Conservation (phyloP, 2,888 invertebrate species). For the Brachylomia viminalis region DNA sequence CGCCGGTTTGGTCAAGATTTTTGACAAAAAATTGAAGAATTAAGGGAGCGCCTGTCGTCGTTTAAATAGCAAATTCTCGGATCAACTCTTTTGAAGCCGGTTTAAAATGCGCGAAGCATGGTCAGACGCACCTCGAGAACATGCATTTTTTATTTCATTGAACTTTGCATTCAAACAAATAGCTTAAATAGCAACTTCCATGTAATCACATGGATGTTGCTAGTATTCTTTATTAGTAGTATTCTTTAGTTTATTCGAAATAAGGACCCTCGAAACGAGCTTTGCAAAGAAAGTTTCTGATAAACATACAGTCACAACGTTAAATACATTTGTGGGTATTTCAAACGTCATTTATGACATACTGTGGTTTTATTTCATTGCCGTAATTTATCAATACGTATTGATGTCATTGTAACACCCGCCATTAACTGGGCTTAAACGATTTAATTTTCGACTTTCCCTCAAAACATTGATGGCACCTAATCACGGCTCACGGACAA, state of each 20-base stretch:
- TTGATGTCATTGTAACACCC: constrained; percentile 77
- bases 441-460: constrained; percentile 88
- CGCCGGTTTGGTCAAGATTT: constrained; percentile 72
- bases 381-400: constrained; percentile 79
- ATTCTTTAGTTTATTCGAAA: not conserved
- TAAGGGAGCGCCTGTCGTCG: constrained; percentile 65
- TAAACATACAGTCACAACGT: constrained; percentile 45
- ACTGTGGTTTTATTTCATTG: constrained; percentile 68
- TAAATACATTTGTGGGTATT: constrained; percentile 61
- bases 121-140: constrained; percentile 3
- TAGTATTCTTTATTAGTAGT: no score
- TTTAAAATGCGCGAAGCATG: constrained; percentile 32
- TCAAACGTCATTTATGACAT: constrained; percentile 68
- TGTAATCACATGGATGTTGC: no score
- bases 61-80: constrained; percentile 67
- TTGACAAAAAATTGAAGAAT: constrained; percentile 69
- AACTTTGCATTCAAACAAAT: constrained; percentile 1
- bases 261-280: not conserved
- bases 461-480: constrained; percentile 84
- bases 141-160: constrained; percentile 14
- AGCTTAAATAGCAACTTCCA: not conserved
- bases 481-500: constrained; percentile 88
- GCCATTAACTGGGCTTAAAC: constrained; percentile 86
- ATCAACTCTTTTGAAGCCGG: constrained; percentile 30
- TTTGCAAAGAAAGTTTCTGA: constrained; percentile 15